Base-by-base conservation (phyloP, 2,113 vertebrate species). In the Zingel zingel region DNA sequence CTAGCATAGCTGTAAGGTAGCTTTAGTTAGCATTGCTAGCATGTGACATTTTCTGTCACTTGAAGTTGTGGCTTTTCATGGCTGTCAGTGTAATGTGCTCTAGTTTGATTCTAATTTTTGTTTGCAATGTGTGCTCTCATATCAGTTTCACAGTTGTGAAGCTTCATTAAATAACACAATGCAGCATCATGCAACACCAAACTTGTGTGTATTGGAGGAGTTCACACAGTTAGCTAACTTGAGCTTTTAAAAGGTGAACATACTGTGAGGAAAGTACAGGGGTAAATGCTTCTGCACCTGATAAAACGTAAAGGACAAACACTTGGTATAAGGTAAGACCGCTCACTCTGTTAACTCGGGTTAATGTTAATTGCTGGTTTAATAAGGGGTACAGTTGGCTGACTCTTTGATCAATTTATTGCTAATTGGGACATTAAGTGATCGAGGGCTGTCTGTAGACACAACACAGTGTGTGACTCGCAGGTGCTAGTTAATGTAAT, bases 321-420 rank as follows among this genome's bases (percentile, higher is more conserved):
- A 48, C 57, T 19, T 51, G 15, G 30, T 61, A 67, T 11, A 54
- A 25, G 47, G 57, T 23, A 61, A 66, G 53, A 54, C 67, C 33
- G 4, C 33, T 71, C 61, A 19, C 69, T 62, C 21, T 54, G 23
- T 74, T 58, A 50, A 16, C 21, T 13, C 43, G 23, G 27, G 56
- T 56, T 58, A 16, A 56, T 79, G 75, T 80, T 79, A 45, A 69
- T 25, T 69, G 57, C n/a, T 45, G 45, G 13, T 54, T 64, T 70
- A 70, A 84, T 39, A 64, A 64, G 57, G 18, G 14, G 27, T 9
- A 1, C 50, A 43, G 59, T 48, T 67, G 47, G 30, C 23, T 1
- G 13, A 51, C 21, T 69, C 13, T 63, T 50, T 59, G 51, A 51
- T 54, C 21, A 69, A 12, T 27, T 33, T 63, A n/a, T 45, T 6